A percentile compares a stretch with the other conserved stretches of the same genome.
Conservation (phyloP, 2,888 invertebrate species). For the Plagiodera versicolora region DNA sequence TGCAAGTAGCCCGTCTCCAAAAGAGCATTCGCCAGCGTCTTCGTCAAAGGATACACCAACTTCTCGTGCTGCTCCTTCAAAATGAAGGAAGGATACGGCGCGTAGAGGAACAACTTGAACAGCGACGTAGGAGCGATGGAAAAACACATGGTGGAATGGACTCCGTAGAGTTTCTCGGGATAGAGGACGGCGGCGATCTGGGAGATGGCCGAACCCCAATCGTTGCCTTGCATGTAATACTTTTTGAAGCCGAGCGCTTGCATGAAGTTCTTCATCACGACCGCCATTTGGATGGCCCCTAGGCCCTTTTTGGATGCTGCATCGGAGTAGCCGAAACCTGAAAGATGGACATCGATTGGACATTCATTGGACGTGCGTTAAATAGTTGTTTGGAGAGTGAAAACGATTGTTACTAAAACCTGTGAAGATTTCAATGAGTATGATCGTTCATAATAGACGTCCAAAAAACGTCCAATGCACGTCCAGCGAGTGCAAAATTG, state of each 20-base stretch:
- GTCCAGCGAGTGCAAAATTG: too few relatives aligned
- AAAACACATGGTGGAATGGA: slow-evolving; percentile 61
- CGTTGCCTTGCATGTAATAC: slow-evolving; percentile 78
- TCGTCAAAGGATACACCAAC: slow-evolving; percentile 58
- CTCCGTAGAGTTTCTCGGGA: slow-evolving; percentile 61
- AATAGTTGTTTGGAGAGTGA: slow-evolving; percentile 56
- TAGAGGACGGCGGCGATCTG: slow-evolving; percentile 64
- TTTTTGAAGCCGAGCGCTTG: slow-evolving; percentile 65
- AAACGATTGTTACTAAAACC: slow-evolving; percentile 65
- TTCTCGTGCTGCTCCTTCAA: slow-evolving; percentile 57
- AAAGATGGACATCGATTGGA: too few relatives aligned
- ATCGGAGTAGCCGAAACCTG: slow-evolving; percentile 48
- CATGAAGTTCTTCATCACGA: slow-evolving; percentile 71
- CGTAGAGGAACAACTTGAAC: slow-evolving; percentile 28
- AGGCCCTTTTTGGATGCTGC: slow-evolving; percentile 65
- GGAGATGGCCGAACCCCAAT: slow-evolving; percentile 76
- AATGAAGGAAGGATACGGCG: slow-evolving; percentile 43
- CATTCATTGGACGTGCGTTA: background rate
- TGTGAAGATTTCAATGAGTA: too few relatives aligned
- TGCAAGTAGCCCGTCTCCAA: slow-evolving; percentile 69
- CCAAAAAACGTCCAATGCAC: too few relatives aligned
- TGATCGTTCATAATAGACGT: too few relatives aligned
- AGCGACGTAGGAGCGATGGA: slow-evolving; percentile 17
- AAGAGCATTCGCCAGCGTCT: slow-evolving; percentile 52
- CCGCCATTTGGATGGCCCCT: slow-evolving; percentile 60